A percentile compares a stretch with the other conserved stretches of the same genome.
Conservation (phyloP, 2,113 vertebrate species). For the Hemiscyllium ocellatum region DNA sequence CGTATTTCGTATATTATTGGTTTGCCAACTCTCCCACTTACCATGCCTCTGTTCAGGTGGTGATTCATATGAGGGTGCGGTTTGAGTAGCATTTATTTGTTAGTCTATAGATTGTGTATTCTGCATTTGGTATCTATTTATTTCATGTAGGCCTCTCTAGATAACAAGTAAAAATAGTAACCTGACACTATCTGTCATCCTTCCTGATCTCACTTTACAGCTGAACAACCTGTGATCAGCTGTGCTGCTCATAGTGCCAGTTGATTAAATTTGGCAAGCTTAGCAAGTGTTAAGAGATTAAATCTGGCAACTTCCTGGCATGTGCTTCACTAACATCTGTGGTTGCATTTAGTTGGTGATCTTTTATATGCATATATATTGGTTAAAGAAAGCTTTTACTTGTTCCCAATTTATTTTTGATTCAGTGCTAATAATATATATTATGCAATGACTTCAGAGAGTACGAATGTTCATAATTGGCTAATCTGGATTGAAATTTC, state of each 20-base stretch:
- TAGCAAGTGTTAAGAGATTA: background rate
- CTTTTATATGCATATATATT: background rate
- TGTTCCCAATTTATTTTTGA: background rate
- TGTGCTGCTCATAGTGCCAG: background rate
- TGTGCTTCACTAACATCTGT: background rate
- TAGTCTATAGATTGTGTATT: background rate
- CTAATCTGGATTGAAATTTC: background rate
- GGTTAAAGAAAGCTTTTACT: background rate
- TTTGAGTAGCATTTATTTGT: background rate
- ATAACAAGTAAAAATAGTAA: background rate
- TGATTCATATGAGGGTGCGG: background rate
- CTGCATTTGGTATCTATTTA: background rate
- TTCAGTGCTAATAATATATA: background rate
- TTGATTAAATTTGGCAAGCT: background rate
- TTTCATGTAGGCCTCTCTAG: background rate
- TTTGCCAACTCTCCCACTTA: too few relatives aligned
- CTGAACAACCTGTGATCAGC: background rate
- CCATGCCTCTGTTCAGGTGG: background rate
- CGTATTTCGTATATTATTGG: background rate
- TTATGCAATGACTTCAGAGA: background rate
- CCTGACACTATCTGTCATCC: background rate
- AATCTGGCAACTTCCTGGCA: background rate
- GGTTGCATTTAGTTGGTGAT: background rate
- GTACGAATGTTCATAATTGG: background rate
- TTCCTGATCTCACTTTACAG: background rate